These are phyloP conservation scores for Cyprinodon brontotheroides DNA, from an alignment of 2,113 vertebrate species.

Conservation along the genomic window DNA sequence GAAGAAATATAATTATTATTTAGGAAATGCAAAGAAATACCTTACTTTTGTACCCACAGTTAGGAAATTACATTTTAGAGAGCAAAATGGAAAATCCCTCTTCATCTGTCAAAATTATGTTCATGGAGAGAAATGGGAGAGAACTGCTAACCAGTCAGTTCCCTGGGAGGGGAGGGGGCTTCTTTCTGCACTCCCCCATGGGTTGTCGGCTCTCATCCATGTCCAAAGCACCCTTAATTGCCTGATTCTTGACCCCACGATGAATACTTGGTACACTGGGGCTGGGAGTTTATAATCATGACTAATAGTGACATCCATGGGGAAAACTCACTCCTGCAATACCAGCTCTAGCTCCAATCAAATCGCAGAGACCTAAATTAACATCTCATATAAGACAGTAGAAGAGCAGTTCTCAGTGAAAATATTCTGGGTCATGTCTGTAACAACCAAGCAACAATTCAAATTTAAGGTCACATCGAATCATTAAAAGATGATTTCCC, in stretches of 20 bases:
- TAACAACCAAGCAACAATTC: background rate
- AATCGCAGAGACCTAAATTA: conserved; percentile 25
- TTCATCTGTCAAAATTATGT: background rate
- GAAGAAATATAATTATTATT: too few species aligned
- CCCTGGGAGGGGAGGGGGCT: conserved; percentile 50
- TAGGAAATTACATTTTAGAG: background rate
- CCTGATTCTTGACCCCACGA: conserved; percentile 52
- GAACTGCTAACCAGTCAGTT: conserved; percentile 60
- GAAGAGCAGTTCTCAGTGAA: conserved; percentile 1
- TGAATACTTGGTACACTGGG: conserved; percentile 50
- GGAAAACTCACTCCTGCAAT: conserved; percentile 48
- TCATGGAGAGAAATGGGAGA: conserved; percentile 22
- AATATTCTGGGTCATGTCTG: conserved; percentile 4
- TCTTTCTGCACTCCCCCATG: conserved; percentile 63
- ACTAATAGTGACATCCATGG: conserved; percentile 64
- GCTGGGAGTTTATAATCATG: conserved; percentile 59
- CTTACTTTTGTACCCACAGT: background rate
- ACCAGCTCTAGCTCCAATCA: conserved; percentile 15
- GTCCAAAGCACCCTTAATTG: conserved; percentile 58
- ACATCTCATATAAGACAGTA: conserved; percentile 23
- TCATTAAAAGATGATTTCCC: background rate
- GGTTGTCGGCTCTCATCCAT: conserved; percentile 65
- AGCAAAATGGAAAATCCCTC: background rate
- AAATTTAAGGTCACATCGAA: conserved; percentile 7
- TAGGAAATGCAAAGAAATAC: background rate